A percentile compares a stretch with the other conserved stretches of the same genome.
Evolutionary conservation across 2,113 vertebrate species (phyloP).

Genomic region (Monarcha castaneiventris): DNA sequence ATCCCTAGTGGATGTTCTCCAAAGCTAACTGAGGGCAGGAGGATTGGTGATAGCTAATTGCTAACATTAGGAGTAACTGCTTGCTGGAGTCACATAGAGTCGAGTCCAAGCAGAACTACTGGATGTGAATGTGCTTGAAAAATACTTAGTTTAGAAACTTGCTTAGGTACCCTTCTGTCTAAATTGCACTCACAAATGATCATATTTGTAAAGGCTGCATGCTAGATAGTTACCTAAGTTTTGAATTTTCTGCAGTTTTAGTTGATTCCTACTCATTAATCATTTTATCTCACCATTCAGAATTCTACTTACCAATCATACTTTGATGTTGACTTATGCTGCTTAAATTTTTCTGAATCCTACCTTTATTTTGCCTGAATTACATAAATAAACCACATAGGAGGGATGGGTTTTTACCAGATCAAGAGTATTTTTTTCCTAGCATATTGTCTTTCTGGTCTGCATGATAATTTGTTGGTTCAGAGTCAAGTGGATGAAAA

Average conservation of each 20-base stretch:
- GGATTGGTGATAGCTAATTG: not conserved
- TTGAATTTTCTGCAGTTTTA: not conserved
- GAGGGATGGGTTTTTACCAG: not conserved
- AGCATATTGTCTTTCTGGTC: not conserved
- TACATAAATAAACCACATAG: not conserved
- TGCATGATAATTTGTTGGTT: not conserved
- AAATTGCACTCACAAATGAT: not conserved
- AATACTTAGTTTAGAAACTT: not conserved
- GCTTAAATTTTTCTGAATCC: not conserved
- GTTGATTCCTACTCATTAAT: not conserved
- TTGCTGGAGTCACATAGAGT: not conserved
- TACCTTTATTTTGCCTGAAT: not conserved
- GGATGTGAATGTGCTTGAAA: not conserved
- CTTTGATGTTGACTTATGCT: not conserved
- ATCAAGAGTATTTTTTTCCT: not conserved
- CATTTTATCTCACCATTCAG: not conserved
- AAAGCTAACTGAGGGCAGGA: not conserved
- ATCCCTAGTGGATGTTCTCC: not conserved
- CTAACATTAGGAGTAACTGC: not conserved
- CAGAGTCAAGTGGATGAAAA: not conserved
- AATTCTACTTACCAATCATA: not conserved
- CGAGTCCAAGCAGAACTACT: not conserved
- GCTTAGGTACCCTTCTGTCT: not conserved
- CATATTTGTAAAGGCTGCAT: fast-evolving
- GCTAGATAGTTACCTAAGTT: not conserved